Percentiles rank a stretch among this genome's conserved stretches.
phyloP scores from a whole-genome alignment of 1,140 invertebrate species.

The Drosophila equinoxialis region DNA sequence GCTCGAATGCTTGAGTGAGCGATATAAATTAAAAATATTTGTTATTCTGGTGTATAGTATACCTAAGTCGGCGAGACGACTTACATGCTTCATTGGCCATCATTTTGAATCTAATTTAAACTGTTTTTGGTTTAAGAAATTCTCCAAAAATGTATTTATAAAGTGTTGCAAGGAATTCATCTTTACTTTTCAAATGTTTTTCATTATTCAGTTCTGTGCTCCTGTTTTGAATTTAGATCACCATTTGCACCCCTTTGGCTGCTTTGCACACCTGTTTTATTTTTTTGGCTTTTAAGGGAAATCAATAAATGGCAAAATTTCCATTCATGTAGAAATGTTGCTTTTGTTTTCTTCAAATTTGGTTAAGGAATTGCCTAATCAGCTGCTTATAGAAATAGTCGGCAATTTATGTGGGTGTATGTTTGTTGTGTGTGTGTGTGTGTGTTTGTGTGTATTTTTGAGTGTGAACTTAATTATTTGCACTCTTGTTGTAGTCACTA shows the following conservation, averaged over 20 bases:
- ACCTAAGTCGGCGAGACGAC: too few species aligned
- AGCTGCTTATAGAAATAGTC: constrained; percentile 51
- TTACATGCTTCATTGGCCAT: too few species aligned
- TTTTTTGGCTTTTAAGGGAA: background rate
- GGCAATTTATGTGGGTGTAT: background rate
- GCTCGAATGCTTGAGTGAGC: too few species aligned
- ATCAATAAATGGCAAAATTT: constrained; percentile 7
- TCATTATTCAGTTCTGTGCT: too few species aligned
- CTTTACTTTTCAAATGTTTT: too few species aligned
- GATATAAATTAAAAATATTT: too few species aligned
- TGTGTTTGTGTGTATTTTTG: constrained; percentile 12
- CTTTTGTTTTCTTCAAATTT: constrained; percentile 1
- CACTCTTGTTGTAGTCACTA: constrained; percentile 50
- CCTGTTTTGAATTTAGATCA: too few species aligned
- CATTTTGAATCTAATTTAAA: too few species aligned
- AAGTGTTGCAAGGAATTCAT: too few species aligned
- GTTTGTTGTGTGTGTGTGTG: background rate
- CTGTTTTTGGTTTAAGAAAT: too few species aligned
- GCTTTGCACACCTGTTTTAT: constrained; percentile 35
- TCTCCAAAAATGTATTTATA: too few species aligned
- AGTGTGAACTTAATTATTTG: constrained; percentile 51
- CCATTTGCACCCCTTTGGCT: background rate
- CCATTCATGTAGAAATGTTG: constrained; percentile 26
- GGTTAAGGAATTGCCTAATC: constrained; percentile 37
- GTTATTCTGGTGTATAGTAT: too few species aligned